Conservation (phyloP, 2,888 invertebrate species). For the Leistus spinibarbis region DNA sequence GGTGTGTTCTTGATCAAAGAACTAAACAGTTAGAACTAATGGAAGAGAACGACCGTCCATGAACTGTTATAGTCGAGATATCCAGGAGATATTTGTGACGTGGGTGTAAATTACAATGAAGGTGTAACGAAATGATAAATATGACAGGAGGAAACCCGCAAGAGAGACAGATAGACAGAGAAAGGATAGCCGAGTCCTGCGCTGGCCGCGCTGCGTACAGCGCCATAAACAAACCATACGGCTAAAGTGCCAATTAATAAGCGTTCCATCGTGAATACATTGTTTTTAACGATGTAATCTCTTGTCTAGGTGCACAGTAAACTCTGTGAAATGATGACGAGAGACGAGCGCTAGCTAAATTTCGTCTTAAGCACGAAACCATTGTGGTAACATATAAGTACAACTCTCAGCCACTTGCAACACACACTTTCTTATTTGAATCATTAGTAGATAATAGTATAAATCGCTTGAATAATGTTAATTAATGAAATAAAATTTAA, state of each 20-base stretch:
- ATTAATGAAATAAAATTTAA: conserved; percentile 18
- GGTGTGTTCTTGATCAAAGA: neutral
- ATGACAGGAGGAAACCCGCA: conserved; percentile 36
- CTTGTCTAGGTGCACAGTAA: conserved; percentile 27
- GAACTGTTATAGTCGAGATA: conserved; percentile 34
- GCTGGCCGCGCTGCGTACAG: neutral
- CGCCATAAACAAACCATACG: conserved; percentile 31
- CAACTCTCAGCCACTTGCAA: neutral
- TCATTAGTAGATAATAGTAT: neutral
- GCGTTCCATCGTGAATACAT: conserved; percentile 34
- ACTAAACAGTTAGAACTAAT: no score
- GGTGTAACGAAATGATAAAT: conserved; percentile 40
- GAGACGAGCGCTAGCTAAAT: conserved; percentile 21
- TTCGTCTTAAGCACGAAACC: conserved; percentile 5
- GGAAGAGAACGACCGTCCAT: conserved; percentile 33
- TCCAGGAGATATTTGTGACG: conserved; percentile 29
- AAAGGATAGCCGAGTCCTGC: neutral
- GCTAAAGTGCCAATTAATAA: conserved; percentile 38
- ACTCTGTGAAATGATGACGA: conserved; percentile 28
- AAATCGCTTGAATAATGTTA: conserved; percentile 27
- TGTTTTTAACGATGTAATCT: conserved; percentile 33
- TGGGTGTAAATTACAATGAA: conserved; percentile 40
- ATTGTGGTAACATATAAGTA: neutral
- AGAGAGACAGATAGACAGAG: conserved; percentile 4
- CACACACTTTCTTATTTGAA: neutral